Conservation (phyloP, 1,140 invertebrate species). For the Micrasema minimum region DNA sequence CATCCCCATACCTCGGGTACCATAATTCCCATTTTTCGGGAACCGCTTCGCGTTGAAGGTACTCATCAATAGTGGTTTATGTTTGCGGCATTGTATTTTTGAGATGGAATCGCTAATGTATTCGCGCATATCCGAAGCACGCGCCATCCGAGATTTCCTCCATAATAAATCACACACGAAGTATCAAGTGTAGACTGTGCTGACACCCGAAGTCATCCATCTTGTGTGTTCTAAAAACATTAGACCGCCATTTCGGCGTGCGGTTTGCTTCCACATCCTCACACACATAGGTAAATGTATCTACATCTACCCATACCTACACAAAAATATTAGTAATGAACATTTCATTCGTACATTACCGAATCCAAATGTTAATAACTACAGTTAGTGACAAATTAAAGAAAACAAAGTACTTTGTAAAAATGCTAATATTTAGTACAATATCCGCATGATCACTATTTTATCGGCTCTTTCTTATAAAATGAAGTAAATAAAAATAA, state of each 20-base stretch:
- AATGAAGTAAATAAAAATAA: too few relatives aligned
- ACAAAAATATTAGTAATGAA: too few relatives aligned
- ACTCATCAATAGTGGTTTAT: conserved; percentile 27
- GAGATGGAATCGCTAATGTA: conserved; percentile 45
- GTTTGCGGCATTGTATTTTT: conserved; percentile 29
- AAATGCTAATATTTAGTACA: too few relatives aligned
- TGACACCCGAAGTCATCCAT: conserved; percentile 52
- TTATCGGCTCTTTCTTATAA: too few relatives aligned
- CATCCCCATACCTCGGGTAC: too few relatives aligned
- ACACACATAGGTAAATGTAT: too few relatives aligned
- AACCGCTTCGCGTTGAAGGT: background rate
- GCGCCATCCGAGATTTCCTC: conserved; percentile 50
- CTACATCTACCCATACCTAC: too few relatives aligned
- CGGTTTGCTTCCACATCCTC: conserved; percentile 20
- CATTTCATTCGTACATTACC: too few relatives aligned
- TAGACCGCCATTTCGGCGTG: conserved; percentile 42
- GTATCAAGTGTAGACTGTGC: conserved; percentile 53
- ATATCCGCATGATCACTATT: too few relatives aligned
- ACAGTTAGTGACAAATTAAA: too few relatives aligned
- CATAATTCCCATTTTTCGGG: background rate
- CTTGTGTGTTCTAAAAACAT: conserved; percentile 50
- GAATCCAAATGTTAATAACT: too few relatives aligned
- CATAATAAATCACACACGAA: conserved; percentile 54
- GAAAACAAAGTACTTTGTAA: too few relatives aligned
- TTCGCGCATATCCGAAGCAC: conserved; percentile 46